phyloP scores from a whole-genome alignment of 1,140 invertebrate genomes.

The Fopius arisanus region DNA sequence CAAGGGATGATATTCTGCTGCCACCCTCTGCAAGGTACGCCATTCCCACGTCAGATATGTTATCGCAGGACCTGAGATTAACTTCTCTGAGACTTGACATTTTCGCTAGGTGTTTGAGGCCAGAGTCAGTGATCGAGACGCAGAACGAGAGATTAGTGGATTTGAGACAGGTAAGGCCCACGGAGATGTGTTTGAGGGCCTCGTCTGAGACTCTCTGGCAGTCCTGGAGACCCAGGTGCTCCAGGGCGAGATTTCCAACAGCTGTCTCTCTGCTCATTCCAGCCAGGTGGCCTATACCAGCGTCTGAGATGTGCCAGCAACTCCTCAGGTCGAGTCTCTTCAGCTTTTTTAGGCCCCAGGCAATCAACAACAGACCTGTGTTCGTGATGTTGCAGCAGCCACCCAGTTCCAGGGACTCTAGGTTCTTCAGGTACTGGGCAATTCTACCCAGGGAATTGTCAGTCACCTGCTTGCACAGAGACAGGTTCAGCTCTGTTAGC shows the following conservation, averaged over 20 bases:
- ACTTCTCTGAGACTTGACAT: constrained; percentile 85
- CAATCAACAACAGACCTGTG: constrained; percentile 82
- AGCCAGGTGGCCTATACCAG: constrained; percentile 86
- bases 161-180: constrained; percentile 80
- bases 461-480: constrained; percentile 93
- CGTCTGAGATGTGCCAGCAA: constrained; percentile 90
- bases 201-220: constrained; percentile 94
- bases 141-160: constrained; percentile 94
- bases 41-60: constrained; percentile 90
- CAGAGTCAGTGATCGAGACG: constrained; percentile 89
- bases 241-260: constrained; percentile 76
- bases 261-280: constrained; percentile 74
- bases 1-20: constrained; percentile 79
- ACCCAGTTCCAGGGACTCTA: constrained; percentile 87
- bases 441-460: constrained; percentile 85
- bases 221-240: constrained; percentile 90
- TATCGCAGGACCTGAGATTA: constrained; percentile 93
- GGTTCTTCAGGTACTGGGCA: constrained; percentile 84
- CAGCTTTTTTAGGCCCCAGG: constrained; percentile 85
- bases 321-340: constrained; percentile 86
- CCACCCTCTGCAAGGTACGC: constrained; percentile 90
- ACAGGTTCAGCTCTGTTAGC: constrained; percentile 84
- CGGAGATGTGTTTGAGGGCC: constrained; percentile 82
- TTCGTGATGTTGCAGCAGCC: constrained; percentile 93
- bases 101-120: constrained; percentile 86